Conservation (phyloP, 2,888 invertebrate species). For the Idaea aversata region DNA sequence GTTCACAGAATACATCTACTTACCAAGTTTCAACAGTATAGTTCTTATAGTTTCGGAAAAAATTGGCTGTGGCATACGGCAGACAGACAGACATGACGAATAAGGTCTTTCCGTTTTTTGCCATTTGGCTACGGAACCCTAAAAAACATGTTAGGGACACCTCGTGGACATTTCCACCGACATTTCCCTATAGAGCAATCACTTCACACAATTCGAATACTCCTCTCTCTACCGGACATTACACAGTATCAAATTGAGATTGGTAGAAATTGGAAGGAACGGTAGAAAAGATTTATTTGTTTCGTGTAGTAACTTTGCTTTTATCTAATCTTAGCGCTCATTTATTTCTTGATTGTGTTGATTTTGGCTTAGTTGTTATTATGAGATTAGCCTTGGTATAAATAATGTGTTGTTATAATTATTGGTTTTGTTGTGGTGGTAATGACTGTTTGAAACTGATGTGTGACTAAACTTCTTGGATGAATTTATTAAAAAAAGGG, state of each 20-base stretch:
- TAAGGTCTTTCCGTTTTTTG: too few relatives aligned
- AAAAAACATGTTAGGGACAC: background rate
- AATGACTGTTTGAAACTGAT: too few relatives aligned
- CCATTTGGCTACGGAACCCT: too few relatives aligned
- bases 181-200: conserved; percentile 67
- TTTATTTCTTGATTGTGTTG: conserved; percentile 63
- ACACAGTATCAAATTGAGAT: conserved; percentile 45
- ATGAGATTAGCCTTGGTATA: conserved; percentile 25
- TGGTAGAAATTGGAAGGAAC: conserved; percentile 32
- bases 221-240: background rate
- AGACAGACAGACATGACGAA: too few relatives aligned
- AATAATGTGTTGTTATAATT: conserved; percentile 11
- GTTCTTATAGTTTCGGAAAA: too few relatives aligned
- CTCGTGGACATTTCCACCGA: conserved; percentile 4
- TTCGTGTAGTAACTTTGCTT: conserved; percentile 37
- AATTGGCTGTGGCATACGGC: too few relatives aligned
- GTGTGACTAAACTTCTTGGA: too few relatives aligned
- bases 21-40: too few relatives aligned
- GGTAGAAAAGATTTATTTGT: conserved; percentile 64
- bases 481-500: too few relatives aligned
- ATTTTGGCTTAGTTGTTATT: conserved; percentile 61
- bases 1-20: too few relatives aligned
- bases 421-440: background rate
- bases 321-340: conserved; percentile 70
- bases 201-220: background rate